These are phyloP conservation scores for Cyprinus carpio DNA, from an alignment of 2,113 vertebrate genomes.

Conservation along the genomic window DNA sequence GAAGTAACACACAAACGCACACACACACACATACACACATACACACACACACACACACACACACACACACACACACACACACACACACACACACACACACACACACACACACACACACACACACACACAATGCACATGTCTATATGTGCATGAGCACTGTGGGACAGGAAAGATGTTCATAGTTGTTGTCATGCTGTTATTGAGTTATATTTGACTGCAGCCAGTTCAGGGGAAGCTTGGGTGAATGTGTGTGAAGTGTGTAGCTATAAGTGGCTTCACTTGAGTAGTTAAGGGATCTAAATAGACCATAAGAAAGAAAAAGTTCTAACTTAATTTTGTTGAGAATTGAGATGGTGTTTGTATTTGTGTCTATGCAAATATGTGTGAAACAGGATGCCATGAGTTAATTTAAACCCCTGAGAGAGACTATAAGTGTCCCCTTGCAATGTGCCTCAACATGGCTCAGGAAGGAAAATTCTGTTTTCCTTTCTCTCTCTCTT, in stretches of 20 bases:
- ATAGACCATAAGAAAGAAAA: not conserved
- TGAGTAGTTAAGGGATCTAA: conserved; percentile 1
- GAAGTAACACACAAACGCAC: not conserved
- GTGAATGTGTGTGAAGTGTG: conserved; percentile 1
- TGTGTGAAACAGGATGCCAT: conserved; percentile 55
- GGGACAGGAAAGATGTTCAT: conserved; percentile 14
- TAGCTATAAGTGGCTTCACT: not conserved
- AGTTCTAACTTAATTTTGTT: not conserved
- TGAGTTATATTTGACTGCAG: conserved; percentile 17
- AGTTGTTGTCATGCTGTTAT: conserved; percentile 47
- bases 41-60: conserved; percentile 26
- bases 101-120: conserved; percentile 6
- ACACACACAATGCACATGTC: conserved; percentile 50
- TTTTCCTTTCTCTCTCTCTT: conserved; percentile 42
- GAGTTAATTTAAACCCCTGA: conserved; percentile 63
- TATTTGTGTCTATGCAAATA: not conserved
- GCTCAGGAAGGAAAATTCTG: conserved; percentile 56
- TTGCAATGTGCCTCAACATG: conserved; percentile 50
- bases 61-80: conserved; percentile 28
- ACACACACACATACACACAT: too few relatives aligned
- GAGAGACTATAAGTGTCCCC: conserved; percentile 50
- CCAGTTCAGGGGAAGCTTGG: not conserved
- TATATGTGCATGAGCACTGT: not conserved
- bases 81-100: conserved; percentile 16
- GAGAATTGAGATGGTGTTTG: not conserved